These are phyloP conservation scores for Chrysaora quinquecirrha DNA, from an alignment of 30 jellyfish, hydroid and myxozoan species.

Conservation along the genomic window DNA sequence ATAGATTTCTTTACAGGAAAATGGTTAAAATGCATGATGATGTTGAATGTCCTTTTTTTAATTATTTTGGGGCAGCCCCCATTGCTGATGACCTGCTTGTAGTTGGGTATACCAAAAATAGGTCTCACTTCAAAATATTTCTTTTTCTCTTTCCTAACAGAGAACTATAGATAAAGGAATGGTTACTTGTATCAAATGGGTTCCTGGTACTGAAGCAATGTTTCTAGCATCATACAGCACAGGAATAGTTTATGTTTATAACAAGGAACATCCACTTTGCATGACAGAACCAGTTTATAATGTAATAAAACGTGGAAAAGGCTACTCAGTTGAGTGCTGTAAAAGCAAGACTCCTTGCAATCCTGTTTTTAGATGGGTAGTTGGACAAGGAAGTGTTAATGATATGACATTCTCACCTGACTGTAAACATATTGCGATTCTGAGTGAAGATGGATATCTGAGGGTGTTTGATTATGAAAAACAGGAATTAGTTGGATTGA, in stretches of 20 bases:
- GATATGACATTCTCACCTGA: slow-evolving; percentile 92
- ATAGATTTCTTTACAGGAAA: too few species aligned
- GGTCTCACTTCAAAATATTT: too few species aligned
- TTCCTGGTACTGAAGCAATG: slow-evolving; percentile 88
- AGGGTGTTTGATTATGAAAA: slow-evolving; percentile 92
- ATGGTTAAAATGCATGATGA: too few species aligned
- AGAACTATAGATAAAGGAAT: slow-evolving; percentile 82
- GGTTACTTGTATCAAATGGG: slow-evolving; percentile 92
- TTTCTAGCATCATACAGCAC: slow-evolving; percentile 85
- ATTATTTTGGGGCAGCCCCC: too few species aligned
- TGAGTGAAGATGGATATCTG: slow-evolving; percentile 87
- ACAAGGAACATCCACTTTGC: slow-evolving; percentile 74
- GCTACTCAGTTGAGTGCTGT: slow-evolving; percentile 71
- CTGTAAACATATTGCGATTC: slow-evolving; percentile 86
- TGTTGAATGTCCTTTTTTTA: too few species aligned
- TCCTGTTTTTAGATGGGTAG: slow-evolving; percentile 86
- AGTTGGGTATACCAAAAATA: too few species aligned
- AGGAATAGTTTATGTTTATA: slow-evolving; percentile 81
- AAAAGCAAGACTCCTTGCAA: slow-evolving; percentile 68
- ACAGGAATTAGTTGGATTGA: slow-evolving; percentile 81
- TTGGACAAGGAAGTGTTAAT: slow-evolving; percentile 84
- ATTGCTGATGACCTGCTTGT: too few species aligned
- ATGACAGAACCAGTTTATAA: slow-evolving; percentile 70
- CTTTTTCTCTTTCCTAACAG: too few species aligned
- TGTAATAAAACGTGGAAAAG: slow-evolving; percentile 58